phyloP scores from a whole-genome alignment of 2,113 vertebrate species.

The Labeo catla region DNA sequence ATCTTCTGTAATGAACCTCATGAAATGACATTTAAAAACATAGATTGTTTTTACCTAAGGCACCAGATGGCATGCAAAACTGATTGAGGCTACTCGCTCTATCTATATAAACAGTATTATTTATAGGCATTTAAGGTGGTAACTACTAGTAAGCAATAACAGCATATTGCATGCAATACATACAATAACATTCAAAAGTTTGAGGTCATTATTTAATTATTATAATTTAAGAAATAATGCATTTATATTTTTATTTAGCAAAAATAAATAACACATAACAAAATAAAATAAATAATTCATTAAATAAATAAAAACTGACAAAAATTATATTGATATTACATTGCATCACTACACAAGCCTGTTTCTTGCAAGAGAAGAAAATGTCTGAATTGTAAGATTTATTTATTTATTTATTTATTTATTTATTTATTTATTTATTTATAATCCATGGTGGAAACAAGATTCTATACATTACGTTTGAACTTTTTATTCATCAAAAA shows the following conservation, averaged over 20 bases:
- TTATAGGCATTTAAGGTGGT: not conserved
- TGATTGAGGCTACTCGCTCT: not conserved
- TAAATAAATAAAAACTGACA: not conserved
- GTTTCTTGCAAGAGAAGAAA: too few species aligned
- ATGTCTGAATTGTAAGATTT: too few species aligned
- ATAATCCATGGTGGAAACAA: too few species aligned
- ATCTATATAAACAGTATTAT: not conserved
- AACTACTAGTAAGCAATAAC: not conserved
- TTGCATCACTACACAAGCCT: not conserved
- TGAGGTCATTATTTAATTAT: too few species aligned
- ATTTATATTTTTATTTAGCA: too few species aligned
- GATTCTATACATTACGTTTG: too few species aligned
- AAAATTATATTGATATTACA: not conserved
- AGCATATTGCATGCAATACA: not conserved
- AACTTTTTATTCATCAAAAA: too few species aligned
- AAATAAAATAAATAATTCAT: not conserved
- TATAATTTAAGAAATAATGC: too few species aligned
- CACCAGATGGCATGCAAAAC: not conserved
- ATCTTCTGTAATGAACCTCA: not conserved
- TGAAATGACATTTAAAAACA: slow-evolving; percentile 32
- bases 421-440: too few species aligned
- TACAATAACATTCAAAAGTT: too few species aligned
- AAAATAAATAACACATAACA: too few species aligned
- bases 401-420: too few species aligned
- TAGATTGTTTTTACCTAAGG: slow-evolving; percentile 9